Evolutionary conservation across 2,888 invertebrate species (phyloP), one percentile per base, ranked within the genome.

Genomic region (Euplagia quadripunctaria): DNA sequence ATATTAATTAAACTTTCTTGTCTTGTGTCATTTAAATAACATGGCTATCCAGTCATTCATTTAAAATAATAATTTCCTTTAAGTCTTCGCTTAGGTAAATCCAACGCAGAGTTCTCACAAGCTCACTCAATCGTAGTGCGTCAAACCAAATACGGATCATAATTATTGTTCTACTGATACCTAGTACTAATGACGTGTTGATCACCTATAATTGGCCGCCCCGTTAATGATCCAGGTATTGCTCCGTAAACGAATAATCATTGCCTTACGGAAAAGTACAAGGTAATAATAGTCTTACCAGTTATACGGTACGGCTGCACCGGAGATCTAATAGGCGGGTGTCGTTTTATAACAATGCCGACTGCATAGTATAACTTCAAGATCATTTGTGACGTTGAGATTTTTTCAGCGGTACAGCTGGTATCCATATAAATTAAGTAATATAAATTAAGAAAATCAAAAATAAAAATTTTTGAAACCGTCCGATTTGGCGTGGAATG

Each of bases 91-190:
- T 1, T 20, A n/a, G n/a, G 8, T 55, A n/a, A 52, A 52, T 52
- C 7, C n/a, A n/a, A 7, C 9, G n/a, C 9, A 55, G n/a, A 55
- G 4, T 55, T 9, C 9, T 9, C n/a, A n/a, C 17, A 5, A 52
- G 17, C 17, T 52, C 51, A 71, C 67, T 65, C 63, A 55, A 42
- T 11, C 0, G 8, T 64, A 68, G 46, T 66, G 52, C 72, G 71
- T 73, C 73, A 73, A 31, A 66, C 17, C 6, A 58, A 51, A 8
- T 52, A 58, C 55, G 20, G 51, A 46, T 46, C 49, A 61, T 71
- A 73, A 68, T 67, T 31, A n/a, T 55, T 20, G 11, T 12, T 20
- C 46, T 43, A 49, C 3, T 41, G 16, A 46, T 49, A 66, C 31
- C 20, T 46, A n/a, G n/a, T 49, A 66, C 14, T 20, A 12, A 46